Conservation (phyloP, 64 coral and sea anemone genomes). For the Porites australiensis region DNA sequence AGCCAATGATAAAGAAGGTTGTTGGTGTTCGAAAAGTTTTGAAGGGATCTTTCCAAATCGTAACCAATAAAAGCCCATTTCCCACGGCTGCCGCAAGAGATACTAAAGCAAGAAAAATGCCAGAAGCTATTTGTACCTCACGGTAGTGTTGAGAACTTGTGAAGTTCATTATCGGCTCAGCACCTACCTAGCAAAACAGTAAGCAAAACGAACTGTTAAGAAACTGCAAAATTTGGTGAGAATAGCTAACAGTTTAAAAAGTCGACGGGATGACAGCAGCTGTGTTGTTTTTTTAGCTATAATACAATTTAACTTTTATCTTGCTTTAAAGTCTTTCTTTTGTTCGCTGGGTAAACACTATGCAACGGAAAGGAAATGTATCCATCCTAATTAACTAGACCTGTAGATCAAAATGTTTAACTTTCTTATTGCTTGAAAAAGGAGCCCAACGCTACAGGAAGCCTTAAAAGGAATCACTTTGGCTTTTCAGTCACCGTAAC, state of each 20-base stretch:
- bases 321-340: neutral
- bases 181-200: too few species aligned
- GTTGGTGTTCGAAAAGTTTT: constrained; percentile 24
- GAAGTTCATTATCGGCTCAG: neutral
- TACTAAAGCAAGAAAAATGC: neutral
- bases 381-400: neutral
- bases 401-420: too few species aligned
- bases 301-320: neutral
- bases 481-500: too few species aligned
- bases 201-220: neutral
- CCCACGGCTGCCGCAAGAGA: neutral
- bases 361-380: neutral
- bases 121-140: neutral
- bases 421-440: too few species aligned
- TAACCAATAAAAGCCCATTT: constrained; percentile 33
- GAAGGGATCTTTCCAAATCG: constrained; percentile 58
- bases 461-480: too few species aligned
- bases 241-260: neutral
- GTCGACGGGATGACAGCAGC: neutral
- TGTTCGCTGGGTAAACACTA: neutral
- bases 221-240: neutral
- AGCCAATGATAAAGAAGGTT: constrained; percentile 26
- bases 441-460: too few species aligned
- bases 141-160: neutral
- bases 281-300: neutral